phyloP scores from a whole-genome alignment of 2,113 vertebrate genomes.

The Potamarius usumacintae region DNA sequence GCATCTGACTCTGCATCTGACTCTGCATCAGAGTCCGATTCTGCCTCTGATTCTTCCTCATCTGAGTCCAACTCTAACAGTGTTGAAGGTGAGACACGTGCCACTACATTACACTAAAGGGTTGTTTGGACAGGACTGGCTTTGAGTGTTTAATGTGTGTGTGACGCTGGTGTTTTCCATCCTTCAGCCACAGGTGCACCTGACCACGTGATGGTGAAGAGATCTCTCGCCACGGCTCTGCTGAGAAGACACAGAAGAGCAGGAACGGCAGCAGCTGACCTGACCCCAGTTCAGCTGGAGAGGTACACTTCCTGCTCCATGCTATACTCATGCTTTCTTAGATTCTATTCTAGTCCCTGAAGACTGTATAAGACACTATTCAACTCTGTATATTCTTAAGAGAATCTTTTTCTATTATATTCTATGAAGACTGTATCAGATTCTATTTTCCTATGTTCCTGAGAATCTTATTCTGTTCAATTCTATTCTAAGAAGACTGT shows the following conservation, averaged over 20 bases:
- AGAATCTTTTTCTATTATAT: no score
- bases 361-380: no score
- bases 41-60: constrained; percentile 57
- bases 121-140: neutral
- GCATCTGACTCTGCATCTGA: constrained; percentile 1
- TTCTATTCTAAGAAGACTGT: neutral
- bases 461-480: constrained; percentile 3
- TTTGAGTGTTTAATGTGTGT: neutral
- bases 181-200: constrained; percentile 13
- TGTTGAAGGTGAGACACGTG: constrained; percentile 60
- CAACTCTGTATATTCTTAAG: no score
- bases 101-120: neutral
- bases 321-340: neutral
- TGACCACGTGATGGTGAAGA: constrained; percentile 67
- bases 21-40: constrained; percentile 38
- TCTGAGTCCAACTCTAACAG: constrained; percentile 66
- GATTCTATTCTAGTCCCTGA: neutral
- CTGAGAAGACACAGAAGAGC: constrained; percentile 67
- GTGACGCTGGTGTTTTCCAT: neutral
- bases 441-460: neutral
- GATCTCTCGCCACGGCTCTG: constrained; percentile 68
- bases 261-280: constrained; percentile 41
- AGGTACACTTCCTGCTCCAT: constrained; percentile 59
- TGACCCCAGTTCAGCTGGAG: constrained; percentile 68
- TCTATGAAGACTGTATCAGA: neutral